phyloP scores from a whole-genome alignment of 2,113 vertebrate genomes.

The Leucopsar rothschildi region DNA sequence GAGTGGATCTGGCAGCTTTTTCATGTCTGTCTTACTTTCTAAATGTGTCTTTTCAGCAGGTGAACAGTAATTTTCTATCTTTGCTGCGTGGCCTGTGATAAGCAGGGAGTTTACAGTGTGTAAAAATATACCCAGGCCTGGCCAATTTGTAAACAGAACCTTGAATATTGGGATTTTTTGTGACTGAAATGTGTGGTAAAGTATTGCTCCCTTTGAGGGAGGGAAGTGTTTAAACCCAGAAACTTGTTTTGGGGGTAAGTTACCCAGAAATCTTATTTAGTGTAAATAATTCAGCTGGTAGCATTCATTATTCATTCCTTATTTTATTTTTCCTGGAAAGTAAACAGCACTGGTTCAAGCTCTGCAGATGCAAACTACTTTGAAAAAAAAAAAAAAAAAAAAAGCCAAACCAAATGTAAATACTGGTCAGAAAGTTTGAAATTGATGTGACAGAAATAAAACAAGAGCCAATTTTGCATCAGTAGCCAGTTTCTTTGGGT shows the following conservation, averaged over 20 bases:
- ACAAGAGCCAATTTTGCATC: not conserved
- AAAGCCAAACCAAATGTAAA: not conserved
- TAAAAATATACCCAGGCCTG: not conserved
- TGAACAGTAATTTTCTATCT: not conserved
- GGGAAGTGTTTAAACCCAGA: not conserved
- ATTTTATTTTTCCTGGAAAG: not conserved
- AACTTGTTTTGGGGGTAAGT: not conserved
- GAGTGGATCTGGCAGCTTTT: not conserved
- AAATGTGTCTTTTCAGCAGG: not conserved
- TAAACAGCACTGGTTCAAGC: not conserved
- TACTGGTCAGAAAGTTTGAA: not conserved
- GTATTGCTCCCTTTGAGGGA: not conserved
- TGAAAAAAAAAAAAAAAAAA: not conserved
- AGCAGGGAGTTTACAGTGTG: not conserved
- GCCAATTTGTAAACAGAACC: not conserved
- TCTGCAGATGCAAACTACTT: not conserved
- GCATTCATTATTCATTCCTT: not conserved
- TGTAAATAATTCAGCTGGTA: not conserved
- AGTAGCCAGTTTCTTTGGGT: not conserved
- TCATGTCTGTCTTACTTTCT: not conserved
- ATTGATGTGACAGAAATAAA: not conserved
- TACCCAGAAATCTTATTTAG: not conserved
- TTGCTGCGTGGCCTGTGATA: not conserved
- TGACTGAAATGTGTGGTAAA: not conserved
- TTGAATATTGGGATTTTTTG: not conserved